Conservation (phyloP, 2,113 vertebrate species). For the Neogale vison region DNA sequence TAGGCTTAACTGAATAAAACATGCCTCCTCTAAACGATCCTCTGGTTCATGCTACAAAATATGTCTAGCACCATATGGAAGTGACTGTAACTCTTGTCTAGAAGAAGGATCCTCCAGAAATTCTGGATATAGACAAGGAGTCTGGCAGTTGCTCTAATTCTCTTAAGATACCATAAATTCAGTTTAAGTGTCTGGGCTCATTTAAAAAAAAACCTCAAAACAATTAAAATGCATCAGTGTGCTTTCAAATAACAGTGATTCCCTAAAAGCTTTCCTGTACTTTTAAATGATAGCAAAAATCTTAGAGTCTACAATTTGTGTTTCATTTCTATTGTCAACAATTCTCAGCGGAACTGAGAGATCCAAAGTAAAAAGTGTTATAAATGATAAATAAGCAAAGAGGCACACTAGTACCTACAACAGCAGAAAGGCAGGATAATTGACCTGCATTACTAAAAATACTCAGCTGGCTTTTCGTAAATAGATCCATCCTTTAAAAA, state of each 20-base stretch:
- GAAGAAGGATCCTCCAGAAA: not conserved
- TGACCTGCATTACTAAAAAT: not conserved
- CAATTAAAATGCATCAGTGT: not conserved
- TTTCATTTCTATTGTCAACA: not conserved
- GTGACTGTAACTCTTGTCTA: not conserved
- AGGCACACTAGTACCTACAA: not conserved
- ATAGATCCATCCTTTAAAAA: slow-evolving; percentile 7
- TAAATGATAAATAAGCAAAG: slow-evolving; percentile 31
- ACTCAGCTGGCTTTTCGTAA: slow-evolving; percentile 10
- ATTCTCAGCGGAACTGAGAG: not conserved
- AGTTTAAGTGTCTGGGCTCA: slow-evolving; percentile 1
- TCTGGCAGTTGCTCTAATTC: slow-evolving; percentile 8
- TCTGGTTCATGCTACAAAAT: slow-evolving; percentile 37
- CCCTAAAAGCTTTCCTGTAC: not conserved
- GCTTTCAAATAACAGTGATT: slow-evolving; percentile 1
- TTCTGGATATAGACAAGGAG: slow-evolving; percentile 25
- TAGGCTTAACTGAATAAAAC: slow-evolving; percentile 22
- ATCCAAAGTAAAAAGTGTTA: slow-evolving; percentile 4
- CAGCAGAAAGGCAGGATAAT: not conserved
- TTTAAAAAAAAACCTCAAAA: not conserved
- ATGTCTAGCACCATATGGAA: slow-evolving; percentile 19
- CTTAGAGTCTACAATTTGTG: not conserved
- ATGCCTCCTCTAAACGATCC: not conserved
- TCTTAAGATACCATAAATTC: slow-evolving; percentile 18
- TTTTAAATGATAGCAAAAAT: slow-evolving; percentile 29